Evolutionary conservation across 2,797 vertebrate species (phyloP).

Genomic region (Sebastes itinus): DNA sequence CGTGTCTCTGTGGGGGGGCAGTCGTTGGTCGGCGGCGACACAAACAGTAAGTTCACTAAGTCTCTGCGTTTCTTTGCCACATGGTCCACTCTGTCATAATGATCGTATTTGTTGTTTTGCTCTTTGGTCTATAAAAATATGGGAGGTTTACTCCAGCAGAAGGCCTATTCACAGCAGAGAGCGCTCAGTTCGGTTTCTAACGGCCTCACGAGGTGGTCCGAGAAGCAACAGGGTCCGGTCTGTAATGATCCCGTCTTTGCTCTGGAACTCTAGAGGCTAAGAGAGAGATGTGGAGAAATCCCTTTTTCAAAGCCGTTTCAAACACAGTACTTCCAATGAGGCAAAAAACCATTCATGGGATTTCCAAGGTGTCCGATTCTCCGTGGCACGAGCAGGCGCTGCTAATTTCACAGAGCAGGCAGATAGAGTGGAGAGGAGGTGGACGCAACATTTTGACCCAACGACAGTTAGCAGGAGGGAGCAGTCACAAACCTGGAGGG

Average conservation of each 20-base stretch:
- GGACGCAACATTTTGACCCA: conserved; percentile 74
- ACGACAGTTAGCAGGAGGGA: conserved; percentile 84
- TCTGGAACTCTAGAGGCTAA: conserved; percentile 50
- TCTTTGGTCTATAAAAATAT: conserved; percentile 99
- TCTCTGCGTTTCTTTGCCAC: conserved; percentile 36
- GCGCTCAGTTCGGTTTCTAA: conserved; percentile 73
- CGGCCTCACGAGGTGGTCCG: conserved; percentile 68
- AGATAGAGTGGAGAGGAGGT: conserved; percentile 67
- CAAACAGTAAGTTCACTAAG: conserved; percentile 33
- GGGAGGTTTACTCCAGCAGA: conserved; percentile 91
- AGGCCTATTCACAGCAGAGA: conserved; percentile 88
- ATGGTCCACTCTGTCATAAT: conserved; percentile 50
- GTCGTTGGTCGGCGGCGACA: conserved; percentile 23
- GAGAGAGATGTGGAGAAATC: conserved; percentile 34
- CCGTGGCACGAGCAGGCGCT: conserved; percentile 77
- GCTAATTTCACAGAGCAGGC: conserved; percentile 85
- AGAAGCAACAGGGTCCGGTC: conserved; percentile 77
- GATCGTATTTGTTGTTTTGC: conserved; percentile 83
- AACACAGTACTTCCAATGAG: conserved; percentile 63
- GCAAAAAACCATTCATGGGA: conserved; percentile 67
- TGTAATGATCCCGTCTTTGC: conserved; percentile 77
- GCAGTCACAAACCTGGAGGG: conserved; percentile 52
- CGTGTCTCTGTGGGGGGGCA: conserved; percentile 35
- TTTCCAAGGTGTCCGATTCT: conserved; percentile 61
- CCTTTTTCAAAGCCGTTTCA: conserved; percentile 43